Conservation (phyloP, 2,113 vertebrate genomes). For the Passer montanus region DNA sequence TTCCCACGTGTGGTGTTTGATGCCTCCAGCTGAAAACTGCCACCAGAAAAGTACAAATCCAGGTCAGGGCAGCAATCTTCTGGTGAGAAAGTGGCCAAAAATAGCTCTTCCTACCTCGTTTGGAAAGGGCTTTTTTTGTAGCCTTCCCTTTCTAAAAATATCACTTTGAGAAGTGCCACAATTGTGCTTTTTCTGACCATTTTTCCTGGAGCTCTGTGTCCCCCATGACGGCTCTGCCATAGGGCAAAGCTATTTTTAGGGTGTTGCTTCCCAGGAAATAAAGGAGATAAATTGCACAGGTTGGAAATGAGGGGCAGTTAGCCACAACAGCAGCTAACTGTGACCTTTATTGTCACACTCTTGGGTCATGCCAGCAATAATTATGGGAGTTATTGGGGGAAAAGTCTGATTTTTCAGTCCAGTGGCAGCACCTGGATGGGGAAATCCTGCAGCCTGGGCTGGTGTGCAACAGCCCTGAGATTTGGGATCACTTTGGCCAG, state of each 20-base stretch:
- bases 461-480: not conserved
- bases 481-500: not conserved
- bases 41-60: not conserved
- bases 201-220: not conserved
- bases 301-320: not conserved
- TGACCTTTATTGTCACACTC: not conserved
- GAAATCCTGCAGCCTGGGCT: not conserved
- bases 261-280: not conserved
- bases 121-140: not conserved
- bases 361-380: rapidly evolving
- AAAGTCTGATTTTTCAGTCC: not conserved
- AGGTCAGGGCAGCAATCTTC: not conserved
- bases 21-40: not conserved
- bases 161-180: not conserved
- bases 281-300: not conserved
- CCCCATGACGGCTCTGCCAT: rapidly evolving
- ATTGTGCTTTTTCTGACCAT: not conserved
- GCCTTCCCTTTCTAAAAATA: not conserved
- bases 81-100: not conserved
- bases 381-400: not conserved
- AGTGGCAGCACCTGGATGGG: not conserved
- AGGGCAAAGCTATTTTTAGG: not conserved
- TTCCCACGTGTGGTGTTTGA: rapidly evolving
- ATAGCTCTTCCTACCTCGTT: not conserved
- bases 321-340: rapidly evolving